These are phyloP conservation scores for Propithecus perrieri DNA, from an alignment of 2,797 vertebrate genomes.

Conservation along the genomic window DNA sequence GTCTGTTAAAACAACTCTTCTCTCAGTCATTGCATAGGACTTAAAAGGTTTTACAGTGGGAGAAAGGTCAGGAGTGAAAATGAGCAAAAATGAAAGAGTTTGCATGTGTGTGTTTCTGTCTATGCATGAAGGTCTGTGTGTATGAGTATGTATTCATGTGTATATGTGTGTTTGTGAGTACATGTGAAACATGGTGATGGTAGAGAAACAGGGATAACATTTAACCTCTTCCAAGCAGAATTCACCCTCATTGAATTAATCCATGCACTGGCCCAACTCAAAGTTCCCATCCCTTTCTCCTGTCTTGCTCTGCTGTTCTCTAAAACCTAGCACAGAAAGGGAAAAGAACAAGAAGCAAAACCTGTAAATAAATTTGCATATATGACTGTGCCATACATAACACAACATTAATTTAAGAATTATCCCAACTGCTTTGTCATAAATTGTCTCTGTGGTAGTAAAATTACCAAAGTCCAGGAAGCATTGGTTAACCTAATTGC, in stretches of 20 bases:
- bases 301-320: not conserved
- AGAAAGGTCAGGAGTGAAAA: not conserved
- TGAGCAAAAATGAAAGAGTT: not conserved
- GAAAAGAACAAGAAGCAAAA: not conserved
- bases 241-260: not conserved
- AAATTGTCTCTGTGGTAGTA: not conserved
- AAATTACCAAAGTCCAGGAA: not conserved
- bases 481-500: not conserved
- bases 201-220: not conserved
- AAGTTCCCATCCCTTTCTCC: not conserved
- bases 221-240: not conserved
- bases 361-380: not conserved
- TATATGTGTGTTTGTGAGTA: not conserved
- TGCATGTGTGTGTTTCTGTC: not conserved
- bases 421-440: not conserved
- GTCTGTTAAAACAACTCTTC: not conserved
- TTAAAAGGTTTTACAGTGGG: not conserved
- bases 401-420: not conserved
- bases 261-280: not conserved
- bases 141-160: not conserved
- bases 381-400: not conserved
- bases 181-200: not conserved
- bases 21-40: not conserved
- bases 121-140: not conserved
- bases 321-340: not conserved